Evolutionary conservation across 2,113 vertebrate genomes (phyloP).

Genomic region (Mastomys coucha): DNA sequence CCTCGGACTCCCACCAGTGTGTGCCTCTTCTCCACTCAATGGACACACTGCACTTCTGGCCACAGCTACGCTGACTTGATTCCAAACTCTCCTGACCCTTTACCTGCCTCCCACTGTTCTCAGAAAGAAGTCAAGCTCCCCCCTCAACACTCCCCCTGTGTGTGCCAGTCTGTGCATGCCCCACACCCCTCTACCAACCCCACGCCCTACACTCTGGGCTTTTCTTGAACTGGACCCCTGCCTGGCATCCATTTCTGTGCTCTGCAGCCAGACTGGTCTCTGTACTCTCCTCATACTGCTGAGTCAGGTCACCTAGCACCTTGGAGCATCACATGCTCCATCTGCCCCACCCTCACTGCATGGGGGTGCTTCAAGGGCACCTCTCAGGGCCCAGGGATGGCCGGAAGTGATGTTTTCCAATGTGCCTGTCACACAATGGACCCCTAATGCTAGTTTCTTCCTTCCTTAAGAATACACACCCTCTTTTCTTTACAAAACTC

Average conservation of each 20-base stretch:
- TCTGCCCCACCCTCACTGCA: neutral
- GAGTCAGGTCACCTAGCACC: neutral
- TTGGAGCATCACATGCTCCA: neutral
- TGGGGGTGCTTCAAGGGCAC: neutral
- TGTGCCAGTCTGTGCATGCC: too few relatives aligned
- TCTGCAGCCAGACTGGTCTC: neutral
- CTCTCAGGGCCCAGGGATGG: neutral
- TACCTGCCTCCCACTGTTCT: neutral
- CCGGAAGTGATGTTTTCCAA: constrained; percentile 48
- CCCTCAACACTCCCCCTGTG: too few relatives aligned
- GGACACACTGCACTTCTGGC: neutral
- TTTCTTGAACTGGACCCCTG: neutral
- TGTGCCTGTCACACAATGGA: constrained; percentile 62
- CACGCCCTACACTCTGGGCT: too few relatives aligned
- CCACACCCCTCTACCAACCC: accelerated
- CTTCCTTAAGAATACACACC: constrained; percentile 71
- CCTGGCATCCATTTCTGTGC: neutral
- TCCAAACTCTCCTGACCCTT: neutral
- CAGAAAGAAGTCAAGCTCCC: neutral
- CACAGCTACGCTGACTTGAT: neutral
- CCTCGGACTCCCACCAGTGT: neutral
- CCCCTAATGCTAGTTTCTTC: constrained; percentile 72
- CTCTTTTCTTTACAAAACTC: constrained; percentile 69
- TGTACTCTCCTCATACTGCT: neutral
- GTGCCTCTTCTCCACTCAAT: neutral